phyloP scores from a whole-genome alignment of 2,888 invertebrate genomes.

The Rotaria magnacalcarata region DNA sequence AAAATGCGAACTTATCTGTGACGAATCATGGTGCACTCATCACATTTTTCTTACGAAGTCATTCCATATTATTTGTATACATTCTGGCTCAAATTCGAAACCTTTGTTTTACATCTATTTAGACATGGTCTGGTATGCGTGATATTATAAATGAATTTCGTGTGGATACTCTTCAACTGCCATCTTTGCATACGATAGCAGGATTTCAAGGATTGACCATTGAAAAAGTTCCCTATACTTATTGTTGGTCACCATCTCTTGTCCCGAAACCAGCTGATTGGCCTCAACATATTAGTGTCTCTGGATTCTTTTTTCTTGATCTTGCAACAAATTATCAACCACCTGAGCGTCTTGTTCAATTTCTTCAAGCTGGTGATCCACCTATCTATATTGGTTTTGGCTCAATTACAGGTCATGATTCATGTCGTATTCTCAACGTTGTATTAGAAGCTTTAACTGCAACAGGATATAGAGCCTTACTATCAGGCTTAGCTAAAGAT shows the following conservation, averaged over 20 bases:
- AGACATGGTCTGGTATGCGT: conserved; percentile 32
- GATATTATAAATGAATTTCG: conserved; percentile 33
- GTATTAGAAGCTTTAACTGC: not conserved
- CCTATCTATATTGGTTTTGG: conserved; percentile 34
- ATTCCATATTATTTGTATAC: no score
- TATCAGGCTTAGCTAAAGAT: not conserved
- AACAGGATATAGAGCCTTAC: not conserved
- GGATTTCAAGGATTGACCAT: not conserved
- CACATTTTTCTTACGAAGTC: no score
- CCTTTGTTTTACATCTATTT: not conserved
- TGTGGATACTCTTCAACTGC: not conserved
- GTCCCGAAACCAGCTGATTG: not conserved
- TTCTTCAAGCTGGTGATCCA: not conserved
- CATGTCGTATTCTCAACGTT: not conserved
- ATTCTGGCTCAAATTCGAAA: no score
- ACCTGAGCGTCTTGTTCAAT: not conserved
- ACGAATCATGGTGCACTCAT: no score
- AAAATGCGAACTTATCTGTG: no score
- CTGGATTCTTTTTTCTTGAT: conserved; percentile 33
- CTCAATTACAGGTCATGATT: conserved; percentile 11
- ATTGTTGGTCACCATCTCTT: conserved; percentile 26
- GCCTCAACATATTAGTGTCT: not conserved
- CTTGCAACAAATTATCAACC: not conserved
- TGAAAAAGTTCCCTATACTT: conserved; percentile 18
- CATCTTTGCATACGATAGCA: not conserved